These are phyloP conservation scores for Phoebastria nigripes DNA, from an alignment of 2,797 vertebrate genomes.

Conservation along the genomic window DNA sequence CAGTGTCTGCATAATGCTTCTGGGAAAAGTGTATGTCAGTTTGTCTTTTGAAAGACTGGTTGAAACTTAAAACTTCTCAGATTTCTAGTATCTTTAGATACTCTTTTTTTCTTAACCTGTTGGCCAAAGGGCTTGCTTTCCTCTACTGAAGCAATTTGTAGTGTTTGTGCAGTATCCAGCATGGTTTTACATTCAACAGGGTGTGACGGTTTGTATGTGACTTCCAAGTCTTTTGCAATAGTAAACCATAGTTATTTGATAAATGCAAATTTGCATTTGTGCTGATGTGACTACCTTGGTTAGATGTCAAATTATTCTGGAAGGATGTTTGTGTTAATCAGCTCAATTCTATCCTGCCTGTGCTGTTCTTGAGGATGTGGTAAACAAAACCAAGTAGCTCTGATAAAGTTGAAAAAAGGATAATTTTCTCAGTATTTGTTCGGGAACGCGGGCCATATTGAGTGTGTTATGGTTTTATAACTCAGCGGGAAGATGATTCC, in stretches of 20 bases:
- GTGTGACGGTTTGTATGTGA: background rate
- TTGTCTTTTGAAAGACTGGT: background rate
- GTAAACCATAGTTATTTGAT: background rate
- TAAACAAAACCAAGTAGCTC: background rate
- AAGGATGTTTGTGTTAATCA: background rate
- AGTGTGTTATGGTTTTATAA: background rate
- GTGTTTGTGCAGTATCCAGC: background rate
- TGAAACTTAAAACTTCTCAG: background rate
- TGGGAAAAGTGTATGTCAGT: background rate
- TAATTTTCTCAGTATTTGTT: background rate
- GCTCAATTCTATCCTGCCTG: background rate
- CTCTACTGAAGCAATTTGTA: background rate
- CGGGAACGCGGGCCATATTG: background rate
- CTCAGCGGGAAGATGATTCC: background rate
- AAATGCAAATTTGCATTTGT: background rate
- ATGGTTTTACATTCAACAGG: background rate
- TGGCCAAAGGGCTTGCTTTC: background rate
- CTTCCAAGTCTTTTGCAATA: background rate
- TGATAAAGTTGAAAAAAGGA: background rate
- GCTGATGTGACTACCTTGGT: background rate
- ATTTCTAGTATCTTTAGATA: background rate
- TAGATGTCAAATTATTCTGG: background rate
- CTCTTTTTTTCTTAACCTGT: background rate
- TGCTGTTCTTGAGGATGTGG: background rate
- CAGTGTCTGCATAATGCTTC: background rate